These are phyloP conservation scores for Lasioglossum lativentre DNA, from an alignment of 2,888 invertebrate species.

Conservation along the genomic window DNA sequence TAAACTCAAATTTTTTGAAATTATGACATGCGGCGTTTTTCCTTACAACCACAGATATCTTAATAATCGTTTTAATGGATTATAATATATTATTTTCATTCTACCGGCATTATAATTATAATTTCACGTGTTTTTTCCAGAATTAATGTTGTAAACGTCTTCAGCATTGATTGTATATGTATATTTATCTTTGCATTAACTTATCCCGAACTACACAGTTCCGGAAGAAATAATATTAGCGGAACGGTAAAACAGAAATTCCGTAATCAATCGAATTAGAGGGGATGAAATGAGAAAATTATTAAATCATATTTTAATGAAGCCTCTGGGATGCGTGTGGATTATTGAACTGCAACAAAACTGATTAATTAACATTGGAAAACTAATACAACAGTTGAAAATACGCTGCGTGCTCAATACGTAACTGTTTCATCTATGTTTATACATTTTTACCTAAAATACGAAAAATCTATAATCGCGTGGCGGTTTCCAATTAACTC, in stretches of 20 bases:
- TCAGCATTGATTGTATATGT: neutral
- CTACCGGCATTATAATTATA: neutral
- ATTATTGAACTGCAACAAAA: neutral
- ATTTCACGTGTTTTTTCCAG: neutral
- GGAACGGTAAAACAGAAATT: neutral
- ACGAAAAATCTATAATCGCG: neutral
- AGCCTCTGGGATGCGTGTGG: neutral
- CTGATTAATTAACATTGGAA: neutral
- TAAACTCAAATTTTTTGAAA: no score
- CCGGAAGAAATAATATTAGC: neutral
- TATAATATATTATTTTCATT: neutral
- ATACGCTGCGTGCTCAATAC: neutral
- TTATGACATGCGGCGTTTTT: no score
- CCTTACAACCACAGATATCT: no score
- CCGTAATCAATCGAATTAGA: neutral
- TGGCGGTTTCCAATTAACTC: neutral
- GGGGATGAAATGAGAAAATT: neutral
- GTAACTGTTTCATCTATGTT: neutral
- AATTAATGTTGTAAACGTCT: neutral
- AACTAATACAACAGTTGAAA: neutral
- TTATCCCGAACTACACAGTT: neutral
- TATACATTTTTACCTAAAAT: neutral
- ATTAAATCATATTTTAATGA: neutral
- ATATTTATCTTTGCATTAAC: neutral
- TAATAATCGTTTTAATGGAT: neutral